These are phyloP conservation scores for Hippocampus abdominalis DNA, from an alignment of 2,113 vertebrate genomes.

Conservation along the genomic window DNA sequence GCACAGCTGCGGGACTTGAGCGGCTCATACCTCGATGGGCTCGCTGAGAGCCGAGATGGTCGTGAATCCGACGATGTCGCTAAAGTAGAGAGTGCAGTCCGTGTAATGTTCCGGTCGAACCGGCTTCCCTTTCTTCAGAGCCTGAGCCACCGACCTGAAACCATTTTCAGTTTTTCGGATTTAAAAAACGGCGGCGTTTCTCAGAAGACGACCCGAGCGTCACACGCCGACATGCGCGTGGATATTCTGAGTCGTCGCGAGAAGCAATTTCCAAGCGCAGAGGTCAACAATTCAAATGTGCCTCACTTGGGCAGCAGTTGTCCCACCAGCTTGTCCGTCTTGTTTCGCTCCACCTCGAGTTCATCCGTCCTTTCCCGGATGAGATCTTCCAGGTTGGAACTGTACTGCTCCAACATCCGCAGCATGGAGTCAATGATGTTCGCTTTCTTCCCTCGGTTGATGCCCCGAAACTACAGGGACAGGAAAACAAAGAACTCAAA, in stretches of 20 bases:
- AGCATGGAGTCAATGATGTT: conserved; percentile 88
- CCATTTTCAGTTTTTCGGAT: not conserved
- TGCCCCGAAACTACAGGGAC: conserved; percentile 74
- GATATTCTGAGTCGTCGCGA: not conserved
- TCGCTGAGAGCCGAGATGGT: conserved; percentile 87
- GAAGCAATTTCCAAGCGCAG: not conserved
- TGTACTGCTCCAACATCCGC: conserved; percentile 85
- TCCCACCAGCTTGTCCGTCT: conserved; percentile 79
- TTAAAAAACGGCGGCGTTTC: not conserved
- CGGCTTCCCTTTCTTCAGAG: conserved; percentile 79
- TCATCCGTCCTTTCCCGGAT: conserved; percentile 84
- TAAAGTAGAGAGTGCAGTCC: conserved; percentile 84
- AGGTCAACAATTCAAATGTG: not conserved
- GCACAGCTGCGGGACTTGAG: too few species aligned
- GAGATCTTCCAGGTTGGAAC: conserved; percentile 84
- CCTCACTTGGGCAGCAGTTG: conserved; percentile 81
- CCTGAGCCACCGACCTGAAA: conserved; percentile 79
- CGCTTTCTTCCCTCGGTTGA: conserved; percentile 77
- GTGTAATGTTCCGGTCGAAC: conserved; percentile 82
- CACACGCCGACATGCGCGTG: too few species aligned
- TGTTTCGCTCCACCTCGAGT: conserved; percentile 82
- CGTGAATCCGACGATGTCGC: conserved; percentile 88
- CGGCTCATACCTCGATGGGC: conserved; percentile 78
- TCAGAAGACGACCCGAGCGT: too few species aligned
- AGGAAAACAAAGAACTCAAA: not conserved